These are phyloP conservation scores for Eumacrocentrus americanus DNA, from an alignment of 2,888 invertebrate genomes.

Conservation along the genomic window DNA sequence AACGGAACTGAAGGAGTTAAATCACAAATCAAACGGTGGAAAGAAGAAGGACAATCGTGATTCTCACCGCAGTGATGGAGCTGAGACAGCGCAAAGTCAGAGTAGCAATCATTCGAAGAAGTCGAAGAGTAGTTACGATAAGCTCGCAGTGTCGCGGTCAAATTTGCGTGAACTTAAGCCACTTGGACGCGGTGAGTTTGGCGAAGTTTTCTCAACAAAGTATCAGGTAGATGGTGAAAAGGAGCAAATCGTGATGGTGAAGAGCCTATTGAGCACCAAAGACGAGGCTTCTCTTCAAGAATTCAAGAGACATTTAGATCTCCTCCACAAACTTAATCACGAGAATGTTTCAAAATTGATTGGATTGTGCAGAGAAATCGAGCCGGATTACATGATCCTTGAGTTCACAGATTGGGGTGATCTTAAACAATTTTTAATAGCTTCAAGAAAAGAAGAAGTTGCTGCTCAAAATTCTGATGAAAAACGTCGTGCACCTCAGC, in stretches of 20 bases:
- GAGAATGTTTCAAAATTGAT: conserved; percentile 79
- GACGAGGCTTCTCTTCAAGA: conserved; percentile 81
- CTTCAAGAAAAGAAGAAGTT: conserved; percentile 57
- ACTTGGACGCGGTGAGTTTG: conserved; percentile 86
- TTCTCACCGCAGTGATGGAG: conserved; percentile 71
- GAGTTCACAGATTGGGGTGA: conserved; percentile 97
- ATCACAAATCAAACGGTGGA: conserved; percentile 50
- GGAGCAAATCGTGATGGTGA: conserved; percentile 71
- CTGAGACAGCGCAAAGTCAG: conserved; percentile 69
- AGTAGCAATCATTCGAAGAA: conserved; percentile 68
- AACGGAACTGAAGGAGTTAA: conserved; percentile 61
- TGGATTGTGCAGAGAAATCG: conserved; percentile 81
- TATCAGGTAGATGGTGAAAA: conserved; percentile 61
- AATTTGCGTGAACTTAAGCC: conserved; percentile 71
- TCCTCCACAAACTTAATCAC: conserved; percentile 83
- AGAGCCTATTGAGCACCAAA: conserved; percentile 76
- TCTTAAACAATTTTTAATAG: conserved; percentile 84
- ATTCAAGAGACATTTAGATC: conserved; percentile 87
- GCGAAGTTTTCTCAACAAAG: conserved; percentile 85
- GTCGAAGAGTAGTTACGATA: conserved; percentile 75
- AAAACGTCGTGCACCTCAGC: conserved; percentile 65
- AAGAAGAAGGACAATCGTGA: conserved; percentile 62
- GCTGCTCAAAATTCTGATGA: conserved; percentile 44
- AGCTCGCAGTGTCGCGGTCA: conserved; percentile 75
- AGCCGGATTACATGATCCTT: conserved; percentile 87